phyloP scores from a whole-genome alignment of 1,140 invertebrate species.

The Heliothis virescens region DNA sequence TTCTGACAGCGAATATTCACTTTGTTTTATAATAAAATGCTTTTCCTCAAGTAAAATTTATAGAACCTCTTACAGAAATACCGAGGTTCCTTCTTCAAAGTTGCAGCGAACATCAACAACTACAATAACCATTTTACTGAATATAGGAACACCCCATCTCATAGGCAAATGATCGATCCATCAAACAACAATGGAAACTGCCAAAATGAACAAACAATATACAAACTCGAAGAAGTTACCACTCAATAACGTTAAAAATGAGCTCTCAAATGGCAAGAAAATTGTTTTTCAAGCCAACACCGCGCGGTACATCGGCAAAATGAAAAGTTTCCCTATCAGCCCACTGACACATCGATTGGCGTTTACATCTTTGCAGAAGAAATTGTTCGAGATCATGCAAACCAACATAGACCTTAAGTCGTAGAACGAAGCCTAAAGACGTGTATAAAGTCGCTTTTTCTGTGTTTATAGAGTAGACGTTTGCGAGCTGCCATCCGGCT shows the following conservation, averaged over 20 bases:
- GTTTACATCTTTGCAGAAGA: slow-evolving; percentile 83
- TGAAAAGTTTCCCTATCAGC: slow-evolving; percentile 85
- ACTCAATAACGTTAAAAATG: slow-evolving; percentile 84
- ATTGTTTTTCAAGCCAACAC: slow-evolving; percentile 80
- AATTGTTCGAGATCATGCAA: slow-evolving; percentile 76
- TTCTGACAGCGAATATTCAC: slow-evolving; percentile 49
- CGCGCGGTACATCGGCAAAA: slow-evolving; percentile 78
- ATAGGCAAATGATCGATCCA: slow-evolving; percentile 54
- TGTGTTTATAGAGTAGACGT: slow-evolving; percentile 66
- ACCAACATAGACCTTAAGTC: slow-evolving; percentile 75
- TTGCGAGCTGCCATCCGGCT: slow-evolving; percentile 73
- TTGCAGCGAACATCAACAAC: slow-evolving; percentile 9
- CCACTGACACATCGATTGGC: slow-evolving; percentile 83
- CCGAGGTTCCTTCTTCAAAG: slow-evolving; percentile 1
- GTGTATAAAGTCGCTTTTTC: slow-evolving; percentile 64
- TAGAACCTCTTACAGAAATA: slow-evolving; percentile 25
- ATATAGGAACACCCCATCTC: slow-evolving; percentile 7
- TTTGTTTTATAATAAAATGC: slow-evolving; percentile 50
- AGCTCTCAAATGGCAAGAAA: slow-evolving; percentile 79
- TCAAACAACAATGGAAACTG: slow-evolving; percentile 59
- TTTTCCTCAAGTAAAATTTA: slow-evolving; percentile 41
- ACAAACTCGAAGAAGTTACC: slow-evolving; percentile 70
- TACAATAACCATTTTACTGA: slow-evolving; percentile 14
- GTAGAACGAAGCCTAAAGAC: slow-evolving; percentile 45
- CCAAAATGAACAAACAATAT: slow-evolving; percentile 62